A percentile compares a stretch with the other conserved stretches of the same genome.
Evolutionary conservation across 1,140 invertebrate genomes (phyloP).

Genomic region (Orius insidiosus): DNA sequence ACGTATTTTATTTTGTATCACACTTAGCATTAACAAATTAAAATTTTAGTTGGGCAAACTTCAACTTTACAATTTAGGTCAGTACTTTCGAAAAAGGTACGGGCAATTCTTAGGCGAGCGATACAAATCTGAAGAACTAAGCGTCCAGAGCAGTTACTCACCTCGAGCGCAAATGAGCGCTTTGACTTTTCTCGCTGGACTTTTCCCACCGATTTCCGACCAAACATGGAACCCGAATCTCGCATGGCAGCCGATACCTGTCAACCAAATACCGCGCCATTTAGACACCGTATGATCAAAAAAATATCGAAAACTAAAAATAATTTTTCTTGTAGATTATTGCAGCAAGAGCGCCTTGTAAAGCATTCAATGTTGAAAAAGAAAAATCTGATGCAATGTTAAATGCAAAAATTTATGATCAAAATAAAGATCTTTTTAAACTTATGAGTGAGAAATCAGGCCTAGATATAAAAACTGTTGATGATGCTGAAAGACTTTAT

Average conservation of each 20-base stretch:
- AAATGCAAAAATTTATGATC: constrained; percentile 32
- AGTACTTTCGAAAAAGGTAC: constrained; percentile 51
- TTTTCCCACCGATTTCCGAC: constrained; percentile 53
- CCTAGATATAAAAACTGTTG: constrained; percentile 38
- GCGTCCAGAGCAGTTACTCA: constrained; percentile 56
- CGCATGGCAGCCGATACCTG: constrained; percentile 73
- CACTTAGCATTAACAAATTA: too few species aligned
- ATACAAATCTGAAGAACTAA: constrained; percentile 45
- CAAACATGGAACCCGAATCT: constrained; percentile 56
- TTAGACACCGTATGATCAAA: constrained; percentile 46
- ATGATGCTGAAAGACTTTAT: constrained; percentile 51
- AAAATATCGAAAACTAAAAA: too few species aligned
- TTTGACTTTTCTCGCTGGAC: constrained; percentile 56
- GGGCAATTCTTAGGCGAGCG: constrained; percentile 39
- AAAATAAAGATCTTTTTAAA: constrained; percentile 40
- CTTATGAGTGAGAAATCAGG: constrained; percentile 46
- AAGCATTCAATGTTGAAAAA: constrained; percentile 33
- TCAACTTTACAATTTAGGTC: constrained; percentile 58
- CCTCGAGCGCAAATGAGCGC: constrained; percentile 78
- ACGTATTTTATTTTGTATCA: too few species aligned
- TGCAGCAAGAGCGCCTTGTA: constrained; percentile 42
- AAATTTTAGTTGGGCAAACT: constrained; percentile 63
- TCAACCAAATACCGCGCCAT: constrained; percentile 49
- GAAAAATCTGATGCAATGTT: constrained; percentile 33
- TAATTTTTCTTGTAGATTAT: constrained; percentile 38